Conservation (phyloP, 2,113 vertebrate species). For the Protomyctophum bolini region DNA sequence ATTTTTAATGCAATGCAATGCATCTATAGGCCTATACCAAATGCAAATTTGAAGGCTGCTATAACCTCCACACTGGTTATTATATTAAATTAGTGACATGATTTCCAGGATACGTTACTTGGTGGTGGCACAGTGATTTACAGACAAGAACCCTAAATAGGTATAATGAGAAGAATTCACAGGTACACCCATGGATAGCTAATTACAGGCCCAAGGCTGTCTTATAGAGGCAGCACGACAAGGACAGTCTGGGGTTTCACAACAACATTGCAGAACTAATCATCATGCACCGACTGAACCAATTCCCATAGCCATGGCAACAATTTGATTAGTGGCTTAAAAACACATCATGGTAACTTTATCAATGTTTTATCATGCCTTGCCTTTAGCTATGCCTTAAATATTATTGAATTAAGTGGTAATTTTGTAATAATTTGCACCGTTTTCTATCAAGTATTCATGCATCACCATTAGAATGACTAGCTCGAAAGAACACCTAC, state of each 20-base stretch:
- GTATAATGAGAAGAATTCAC: conserved; percentile 17
- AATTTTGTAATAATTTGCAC: conserved; percentile 25
- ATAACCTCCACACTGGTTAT: conserved; percentile 28
- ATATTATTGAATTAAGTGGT: conserved; percentile 19
- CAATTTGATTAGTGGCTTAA: conserved; percentile 32
- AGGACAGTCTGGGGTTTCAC: conserved; percentile 39
- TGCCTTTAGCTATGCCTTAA: conserved; percentile 5
- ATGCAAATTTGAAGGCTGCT: conserved; percentile 13
- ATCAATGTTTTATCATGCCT: conserved; percentile 18
- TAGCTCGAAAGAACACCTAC: too few relatives aligned
- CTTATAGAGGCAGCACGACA: conserved; percentile 2
- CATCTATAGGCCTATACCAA: background rate
- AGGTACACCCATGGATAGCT: conserved; percentile 31
- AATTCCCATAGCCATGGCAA: conserved; percentile 16
- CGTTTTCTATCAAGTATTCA: too few relatives aligned
- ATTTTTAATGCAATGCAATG: background rate
- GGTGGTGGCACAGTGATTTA: conserved; percentile 43
- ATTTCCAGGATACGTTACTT: conserved; percentile 22
- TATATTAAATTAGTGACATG: conserved; percentile 26
- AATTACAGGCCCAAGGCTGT: conserved; percentile 49
- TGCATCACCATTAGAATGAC: too few relatives aligned
- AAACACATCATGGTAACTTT: conserved; percentile 3
- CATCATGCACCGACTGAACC: conserved; percentile 27
- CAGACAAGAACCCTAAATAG: conserved; percentile 25
- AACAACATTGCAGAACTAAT: conserved; percentile 35